Base-by-base conservation (phyloP, 2,113 vertebrate genomes). In the Hippocampus zosterae region DNA sequence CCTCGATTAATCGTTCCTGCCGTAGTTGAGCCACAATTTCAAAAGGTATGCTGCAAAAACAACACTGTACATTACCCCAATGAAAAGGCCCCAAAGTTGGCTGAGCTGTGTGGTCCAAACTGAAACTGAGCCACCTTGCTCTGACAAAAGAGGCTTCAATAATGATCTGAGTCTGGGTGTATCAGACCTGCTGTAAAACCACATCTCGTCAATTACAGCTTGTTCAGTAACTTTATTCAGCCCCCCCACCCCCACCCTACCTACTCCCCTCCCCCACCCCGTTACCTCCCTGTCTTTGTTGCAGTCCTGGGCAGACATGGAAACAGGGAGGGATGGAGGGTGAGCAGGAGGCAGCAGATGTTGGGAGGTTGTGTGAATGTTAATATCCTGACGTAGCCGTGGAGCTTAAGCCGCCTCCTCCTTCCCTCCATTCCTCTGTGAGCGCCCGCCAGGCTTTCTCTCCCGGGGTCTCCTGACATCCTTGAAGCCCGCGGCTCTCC, bases 281-380 rank as follows among this genome's bases (percentile, higher is more conserved):
- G n/a, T 59, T 0, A 6, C 77, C 77, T 78, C 23, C 70, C 71
- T 67, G 78, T 81, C 84, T 90, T 88, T 87, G 79, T 88, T 84
- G 78, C 84, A 72, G 78, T 29, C 74, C 75, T 27, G 72, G 84
- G 69, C 65, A 83, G 82, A 86, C 80, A 78, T 62, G 80, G 83
- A 80, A 75, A 68, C 68, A 57, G 75, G 81, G 82, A 76, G 70
- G 78, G 76, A 82, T 80, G 76, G 86, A 87, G 85, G 83, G 79
- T 13, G 52, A 83, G 81, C 71, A 87, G 86, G 82, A 89, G 85
- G 84, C 84, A 98, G 94, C 96, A 99, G 96, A 98, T 98, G 97
- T 96, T 95, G 93, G 94, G 92, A 93, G 94, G 93, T 79, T 94
- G 86, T 94, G 89, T 95, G 95, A 95, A 99, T 99, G 94, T 94